Evolutionary conservation across 92 coral and sea anemone species (phyloP).

Genomic region (Pocillopora meandrina): DNA sequence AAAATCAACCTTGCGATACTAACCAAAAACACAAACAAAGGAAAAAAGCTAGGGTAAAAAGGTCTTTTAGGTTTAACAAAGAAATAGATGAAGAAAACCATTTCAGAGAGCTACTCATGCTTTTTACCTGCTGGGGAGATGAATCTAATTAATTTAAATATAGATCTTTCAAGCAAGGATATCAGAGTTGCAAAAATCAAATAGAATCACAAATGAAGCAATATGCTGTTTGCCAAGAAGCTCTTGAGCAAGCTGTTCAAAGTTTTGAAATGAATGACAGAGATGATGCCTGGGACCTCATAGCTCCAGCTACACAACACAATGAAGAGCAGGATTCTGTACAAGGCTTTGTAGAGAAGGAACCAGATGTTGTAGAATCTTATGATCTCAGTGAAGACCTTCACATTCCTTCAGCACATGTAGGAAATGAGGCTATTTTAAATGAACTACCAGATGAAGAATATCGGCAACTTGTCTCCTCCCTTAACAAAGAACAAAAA

Average conservation of each 20-base stretch:
- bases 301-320: slow-evolving; percentile 31
- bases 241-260: neutral
- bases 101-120: slow-evolving; percentile 23
- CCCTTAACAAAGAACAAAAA: slow-evolving; percentile 46
- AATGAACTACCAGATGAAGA: slow-evolving; percentile 35
- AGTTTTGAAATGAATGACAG: neutral
- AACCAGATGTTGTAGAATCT: neutral
- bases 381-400: slow-evolving; percentile 12
- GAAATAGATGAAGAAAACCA: slow-evolving; percentile 20
- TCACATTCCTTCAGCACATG: neutral
- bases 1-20: slow-evolving; percentile 5
- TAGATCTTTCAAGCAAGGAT: slow-evolving; percentile 22
- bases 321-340: slow-evolving; percentile 13
- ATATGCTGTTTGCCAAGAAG: slow-evolving; percentile 10
- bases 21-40: slow-evolving; percentile 12
- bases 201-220: slow-evolving; percentile 9
- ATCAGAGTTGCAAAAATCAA: slow-evolving; percentile 4
- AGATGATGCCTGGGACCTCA: slow-evolving; percentile 15
- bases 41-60: slow-evolving; percentile 31
- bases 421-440: neutral
- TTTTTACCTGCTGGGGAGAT: slow-evolving; percentile 27
- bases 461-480: slow-evolving; percentile 28
- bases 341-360: neutral
- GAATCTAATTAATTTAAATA: slow-evolving; percentile 16
- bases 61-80: slow-evolving; percentile 66